Base-by-base conservation (phyloP, 2,888 invertebrate genomes). In the Megamerina dolium region DNA sequence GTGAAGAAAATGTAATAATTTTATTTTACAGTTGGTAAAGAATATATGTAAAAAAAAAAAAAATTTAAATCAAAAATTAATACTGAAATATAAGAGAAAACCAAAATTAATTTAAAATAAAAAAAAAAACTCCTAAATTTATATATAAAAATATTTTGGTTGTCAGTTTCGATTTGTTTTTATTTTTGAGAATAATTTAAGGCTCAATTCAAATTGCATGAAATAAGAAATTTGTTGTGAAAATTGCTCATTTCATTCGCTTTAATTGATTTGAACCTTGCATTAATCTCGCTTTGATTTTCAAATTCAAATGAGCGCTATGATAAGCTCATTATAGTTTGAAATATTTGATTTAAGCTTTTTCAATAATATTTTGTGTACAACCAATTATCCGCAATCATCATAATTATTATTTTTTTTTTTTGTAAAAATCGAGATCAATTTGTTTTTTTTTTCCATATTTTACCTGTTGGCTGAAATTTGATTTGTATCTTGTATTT, bases 361-460 rank as follows among this genome's bases (percentile, higher is more conserved):
- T 39, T 29, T 52, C 54, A 45, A 29, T 43, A 43, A 33, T 41
- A 35, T 50, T 48, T 40, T 65, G 67, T 69, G 67, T 63, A 63
- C 67, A 68, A 69, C 67, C 67, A 68, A 68, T 68, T 68, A 69
- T 68, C 67, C 67, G 68, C 67, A 68, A 68, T 69, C 67, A 68
- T 68, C 67, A 68, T 69, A 57, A 63, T 59, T 54, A n/a, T n/a
- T n/a, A n/a, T n/a, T n/a, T n/a, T n/a, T n/a, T n/a, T n/a, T n/a
- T n/a, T n/a, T 53, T 37, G n/a, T 57, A 68, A 66, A 68, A 67
- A 66, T 68, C 63, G 59, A 64, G 66, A 65, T 64, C 56, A 55
- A 56, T 54, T 58, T 57, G 21, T 31, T 31, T 31, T 31, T 29
- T 35, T 41, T 27, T 36, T 8, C 6, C 10, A 6, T 6, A 8